phyloP scores from a whole-genome alignment of 2,797 vertebrate genomes.

The Periparus ater region DNA sequence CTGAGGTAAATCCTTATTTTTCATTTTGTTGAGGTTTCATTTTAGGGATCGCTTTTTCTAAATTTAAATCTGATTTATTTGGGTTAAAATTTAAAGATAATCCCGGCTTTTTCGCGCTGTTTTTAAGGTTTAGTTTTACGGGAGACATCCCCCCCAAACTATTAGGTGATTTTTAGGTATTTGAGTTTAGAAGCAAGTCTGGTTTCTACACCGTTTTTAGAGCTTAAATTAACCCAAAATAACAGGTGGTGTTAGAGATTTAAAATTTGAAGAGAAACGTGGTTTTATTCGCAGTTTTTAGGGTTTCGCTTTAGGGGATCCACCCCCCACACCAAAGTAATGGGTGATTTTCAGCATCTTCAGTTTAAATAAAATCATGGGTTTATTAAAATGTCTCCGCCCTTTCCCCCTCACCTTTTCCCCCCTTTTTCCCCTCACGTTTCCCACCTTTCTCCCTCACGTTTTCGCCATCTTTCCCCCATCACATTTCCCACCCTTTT shows the following conservation, averaged over 20 bases:
- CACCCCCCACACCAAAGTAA: not conserved
- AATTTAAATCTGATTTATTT: fast-evolving
- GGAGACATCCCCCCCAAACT: fast-evolving
- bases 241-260: fast-evolving
- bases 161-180: fast-evolving
- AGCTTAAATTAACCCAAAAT: fast-evolving
- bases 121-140: not conserved
- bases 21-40: fast-evolving
- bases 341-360: fast-evolving
- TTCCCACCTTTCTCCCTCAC: too few species aligned
- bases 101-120: fast-evolving
- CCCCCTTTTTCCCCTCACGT: too few species aligned
- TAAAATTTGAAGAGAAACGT: not conserved
- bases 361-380: not conserved
- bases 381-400: not conserved
- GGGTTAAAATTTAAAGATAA: fast-evolving
- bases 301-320: fast-evolving
- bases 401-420: too few species aligned
- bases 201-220: fast-evolving
- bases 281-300: fast-evolving
- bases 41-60: fast-evolving
- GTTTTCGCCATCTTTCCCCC: not conserved
- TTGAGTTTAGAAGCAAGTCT: fast-evolving
- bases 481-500: not conserved
- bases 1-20: fast-evolving